phyloP scores from a whole-genome alignment of 2,888 invertebrate species.

The Strigamia maritima region DNA sequence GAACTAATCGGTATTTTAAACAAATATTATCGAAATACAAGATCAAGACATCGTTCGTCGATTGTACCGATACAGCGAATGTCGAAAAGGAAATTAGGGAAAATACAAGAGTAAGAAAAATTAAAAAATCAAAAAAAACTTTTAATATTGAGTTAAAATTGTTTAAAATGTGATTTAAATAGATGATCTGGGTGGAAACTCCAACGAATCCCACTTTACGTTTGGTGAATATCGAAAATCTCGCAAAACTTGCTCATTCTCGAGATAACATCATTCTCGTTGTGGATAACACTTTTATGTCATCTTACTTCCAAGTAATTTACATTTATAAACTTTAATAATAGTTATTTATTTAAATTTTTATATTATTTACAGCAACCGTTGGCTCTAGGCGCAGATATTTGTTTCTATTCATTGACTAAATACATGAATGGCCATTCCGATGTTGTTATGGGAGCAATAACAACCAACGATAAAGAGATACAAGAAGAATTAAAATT shows the following conservation, averaged over 20 bases:
- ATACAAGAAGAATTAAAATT: slow-evolving; percentile 71
- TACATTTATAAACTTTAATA: not conserved
- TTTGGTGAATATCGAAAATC: slow-evolving; percentile 77
- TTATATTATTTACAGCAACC: slow-evolving; percentile 64
- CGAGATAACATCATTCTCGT: slow-evolving; percentile 61
- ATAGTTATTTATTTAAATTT: not conserved
- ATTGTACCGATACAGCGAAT: slow-evolving; percentile 66
- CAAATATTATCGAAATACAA: slow-evolving; percentile 63
- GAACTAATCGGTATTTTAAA: slow-evolving; percentile 70
- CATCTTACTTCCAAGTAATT: slow-evolving; percentile 73
- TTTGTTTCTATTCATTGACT: slow-evolving; percentile 86
- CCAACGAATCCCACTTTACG: slow-evolving; percentile 94
- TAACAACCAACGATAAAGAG: slow-evolving; percentile 68
- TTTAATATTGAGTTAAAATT: not conserved
- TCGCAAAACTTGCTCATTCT: slow-evolving; percentile 63
- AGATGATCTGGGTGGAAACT: slow-evolving; percentile 83
- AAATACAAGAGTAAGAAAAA: slow-evolving; percentile 72
- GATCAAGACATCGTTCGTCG: slow-evolving; percentile 71
- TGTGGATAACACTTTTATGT: slow-evolving; percentile 90
- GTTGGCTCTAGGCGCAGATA: slow-evolving; percentile 82
- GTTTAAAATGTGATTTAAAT: not conserved
- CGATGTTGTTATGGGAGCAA: slow-evolving; percentile 94
- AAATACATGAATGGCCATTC: slow-evolving; percentile 99
- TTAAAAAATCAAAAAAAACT: not conserved
- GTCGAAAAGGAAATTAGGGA: slow-evolving; percentile 68